Evolutionary conservation across 2,888 invertebrate genomes (phyloP), one percentile per base, ranked within the genome.

Genomic region (Ligdia adustata): DNA sequence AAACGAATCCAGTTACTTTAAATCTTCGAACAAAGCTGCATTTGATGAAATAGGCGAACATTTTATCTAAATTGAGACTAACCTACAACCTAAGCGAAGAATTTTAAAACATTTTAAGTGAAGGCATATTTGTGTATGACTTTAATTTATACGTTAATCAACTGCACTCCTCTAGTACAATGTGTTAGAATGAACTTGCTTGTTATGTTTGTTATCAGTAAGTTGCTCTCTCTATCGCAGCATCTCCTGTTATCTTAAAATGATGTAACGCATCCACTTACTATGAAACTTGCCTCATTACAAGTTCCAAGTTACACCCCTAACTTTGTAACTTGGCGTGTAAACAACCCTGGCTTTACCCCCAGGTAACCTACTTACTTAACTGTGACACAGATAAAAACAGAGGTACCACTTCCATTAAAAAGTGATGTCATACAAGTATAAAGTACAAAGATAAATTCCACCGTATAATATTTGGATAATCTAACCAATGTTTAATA

Each of bases 261-360:
- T 40, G 43, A 29, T 34, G 24, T 26, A 29, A 18, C 26, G 15
- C 18, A 24, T 15, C 9, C 6, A 15, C 32, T 29, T 20, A 28
- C 33, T 35, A 22, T 38, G 13, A 33, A 48, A 48, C 27, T 48
- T 48, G 38, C 32, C 32, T 42, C 42, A 42, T 48, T 48, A 47
- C 14, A 48, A 37, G 41, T 48, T 48, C 32, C 26, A 27, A n/a
- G 20, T 29, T 11, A 27, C 27, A 33, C 26, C 18, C 2, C 33
- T 4, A 37, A 41, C 20, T 41, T 47, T 11, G 14, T 22, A 41
- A 42, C 38, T 38, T 38, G 32, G n/a, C 22, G n/a, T 28, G 42
- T 43, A 49, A 42, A 43, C 28, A 49, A 42, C 41, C 41, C 29
- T 11, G 13, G n/a, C 27, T 16, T 9, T 31, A 37, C 12, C 27